A percentile compares a stretch with the other conserved stretches of the same genome.
These are phyloP conservation scores for Agrotis clavis DNA, from an alignment of 2,888 invertebrate genomes.

Conservation along the genomic window DNA sequence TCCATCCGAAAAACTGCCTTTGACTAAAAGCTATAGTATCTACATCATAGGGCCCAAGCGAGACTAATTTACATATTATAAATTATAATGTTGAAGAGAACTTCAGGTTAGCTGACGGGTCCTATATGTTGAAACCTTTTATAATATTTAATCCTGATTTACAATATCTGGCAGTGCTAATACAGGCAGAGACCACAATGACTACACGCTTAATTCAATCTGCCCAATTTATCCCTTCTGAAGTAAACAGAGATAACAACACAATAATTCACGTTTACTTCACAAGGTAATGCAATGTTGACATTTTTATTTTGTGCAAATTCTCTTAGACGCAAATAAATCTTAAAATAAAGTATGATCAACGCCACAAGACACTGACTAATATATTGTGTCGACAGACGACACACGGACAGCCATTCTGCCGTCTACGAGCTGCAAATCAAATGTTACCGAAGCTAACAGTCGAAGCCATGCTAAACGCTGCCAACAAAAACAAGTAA, in stretches of 20 bases:
- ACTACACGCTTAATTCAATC: conserved; percentile 43
- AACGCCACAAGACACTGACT: conserved; percentile 42
- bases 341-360: conserved; percentile 45
- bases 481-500: conserved; percentile 87
- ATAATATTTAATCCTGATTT: conserved; percentile 29
- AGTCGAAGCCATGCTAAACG: conserved; percentile 65
- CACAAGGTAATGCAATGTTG: conserved; percentile 53
- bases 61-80: conserved; percentile 7
- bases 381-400: conserved; percentile 50
- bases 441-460: conserved; percentile 60
- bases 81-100: conserved; percentile 1
- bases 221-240: conserved; percentile 33
- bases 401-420: conserved; percentile 34
- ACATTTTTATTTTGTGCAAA: conserved; percentile 53
- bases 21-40: background rate
- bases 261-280: conserved; percentile 49
- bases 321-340: conserved; percentile 44
- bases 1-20: too few relatives aligned
- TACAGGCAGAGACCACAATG: conserved; percentile 29
- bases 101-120: background rate
- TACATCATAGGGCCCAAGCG: too few relatives aligned
- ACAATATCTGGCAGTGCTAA: conserved; percentile 8
- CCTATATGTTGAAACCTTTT: conserved; percentile 12
- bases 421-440: conserved; percentile 48
- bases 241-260: conserved; percentile 52